Conservation (phyloP, 2,113 vertebrate species). For the Osmerus mordax region DNA sequence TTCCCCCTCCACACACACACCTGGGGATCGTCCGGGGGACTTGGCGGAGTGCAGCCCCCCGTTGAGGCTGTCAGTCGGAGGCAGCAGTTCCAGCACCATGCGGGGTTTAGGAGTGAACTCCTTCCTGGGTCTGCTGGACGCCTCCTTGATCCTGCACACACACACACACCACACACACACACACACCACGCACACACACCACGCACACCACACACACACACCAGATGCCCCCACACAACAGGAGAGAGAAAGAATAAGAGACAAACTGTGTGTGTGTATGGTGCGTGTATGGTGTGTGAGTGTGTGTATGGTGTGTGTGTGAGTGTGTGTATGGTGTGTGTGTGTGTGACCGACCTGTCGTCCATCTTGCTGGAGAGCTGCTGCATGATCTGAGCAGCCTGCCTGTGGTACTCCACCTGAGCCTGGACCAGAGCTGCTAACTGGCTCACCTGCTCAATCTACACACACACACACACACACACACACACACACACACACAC, state of each 20-base stretch:
- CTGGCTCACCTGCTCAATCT: conserved; percentile 97
- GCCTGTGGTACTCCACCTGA: conserved; percentile 92
- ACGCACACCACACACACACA: too few species aligned
- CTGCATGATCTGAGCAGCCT: conserved; percentile 87
- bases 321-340: not conserved
- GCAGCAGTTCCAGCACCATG: conserved; percentile 85
- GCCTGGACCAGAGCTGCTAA: conserved; percentile 90
- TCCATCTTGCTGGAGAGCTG: conserved; percentile 89
- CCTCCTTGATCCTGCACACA: conserved; percentile 85
- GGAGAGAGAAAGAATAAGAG: too few species aligned
- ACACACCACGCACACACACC: too few species aligned
- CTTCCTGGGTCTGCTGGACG: conserved; percentile 84
- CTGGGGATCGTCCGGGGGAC: conserved; percentile 76
- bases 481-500: conserved; percentile 5
- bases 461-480: conserved; percentile 41
- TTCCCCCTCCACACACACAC: conserved; percentile 1
- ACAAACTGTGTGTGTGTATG: not conserved
- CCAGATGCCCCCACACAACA: too few species aligned
- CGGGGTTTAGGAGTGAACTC: conserved; percentile 89
- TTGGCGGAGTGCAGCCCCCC: conserved; percentile 88
- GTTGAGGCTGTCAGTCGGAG: conserved; percentile 83
- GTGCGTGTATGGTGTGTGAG: conserved; percentile 1
- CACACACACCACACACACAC: too few species aligned
- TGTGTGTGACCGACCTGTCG: conserved; percentile 73
- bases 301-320: not conserved